Percentiles rank a stretch among this genome's conserved stretches.
Evolutionary conservation across 2,797 vertebrate species (phyloP).

Genomic region (Cynopterus sphinx): DNA sequence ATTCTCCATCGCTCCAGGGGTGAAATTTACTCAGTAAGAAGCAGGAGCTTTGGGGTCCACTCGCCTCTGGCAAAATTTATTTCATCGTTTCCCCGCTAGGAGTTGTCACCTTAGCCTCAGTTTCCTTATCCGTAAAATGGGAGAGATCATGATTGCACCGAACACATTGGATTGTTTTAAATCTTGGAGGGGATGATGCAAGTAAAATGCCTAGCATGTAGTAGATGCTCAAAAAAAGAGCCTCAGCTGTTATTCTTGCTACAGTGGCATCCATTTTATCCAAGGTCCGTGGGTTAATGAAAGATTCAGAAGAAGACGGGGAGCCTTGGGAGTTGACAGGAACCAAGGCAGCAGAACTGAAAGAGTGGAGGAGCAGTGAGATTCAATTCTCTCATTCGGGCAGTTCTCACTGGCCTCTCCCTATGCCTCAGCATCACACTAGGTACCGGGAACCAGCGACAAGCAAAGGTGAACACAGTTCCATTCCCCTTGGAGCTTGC

Average conservation of each 20-base stretch:
- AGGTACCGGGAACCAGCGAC: not conserved
- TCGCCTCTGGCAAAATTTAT: not conserved
- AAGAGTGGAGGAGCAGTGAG: not conserved
- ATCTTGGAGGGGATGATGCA: not conserved
- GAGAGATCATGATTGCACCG: fast-evolving
- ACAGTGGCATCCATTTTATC: not conserved
- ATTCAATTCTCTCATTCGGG: not conserved
- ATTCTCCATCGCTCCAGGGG: not conserved
- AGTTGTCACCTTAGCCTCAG: not conserved
- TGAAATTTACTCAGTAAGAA: not conserved
- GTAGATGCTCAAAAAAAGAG: not conserved
- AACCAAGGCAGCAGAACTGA: not conserved
- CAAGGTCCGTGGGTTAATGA: not conserved
- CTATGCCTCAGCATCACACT: not conserved
- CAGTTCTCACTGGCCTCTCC: not conserved
- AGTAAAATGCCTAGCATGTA: not conserved
- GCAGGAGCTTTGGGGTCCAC: not conserved
- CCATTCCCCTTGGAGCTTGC: not conserved
- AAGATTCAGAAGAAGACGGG: not conserved
- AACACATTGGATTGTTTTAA: not conserved
- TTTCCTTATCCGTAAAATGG: not conserved
- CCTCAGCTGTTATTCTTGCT: not conserved
- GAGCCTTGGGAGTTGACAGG: not conserved
- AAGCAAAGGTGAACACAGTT: not conserved
- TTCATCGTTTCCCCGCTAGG: not conserved